Evolutionary conservation across 2,113 vertebrate genomes (phyloP).

Genomic region (Bambusicola thoracicus): DNA sequence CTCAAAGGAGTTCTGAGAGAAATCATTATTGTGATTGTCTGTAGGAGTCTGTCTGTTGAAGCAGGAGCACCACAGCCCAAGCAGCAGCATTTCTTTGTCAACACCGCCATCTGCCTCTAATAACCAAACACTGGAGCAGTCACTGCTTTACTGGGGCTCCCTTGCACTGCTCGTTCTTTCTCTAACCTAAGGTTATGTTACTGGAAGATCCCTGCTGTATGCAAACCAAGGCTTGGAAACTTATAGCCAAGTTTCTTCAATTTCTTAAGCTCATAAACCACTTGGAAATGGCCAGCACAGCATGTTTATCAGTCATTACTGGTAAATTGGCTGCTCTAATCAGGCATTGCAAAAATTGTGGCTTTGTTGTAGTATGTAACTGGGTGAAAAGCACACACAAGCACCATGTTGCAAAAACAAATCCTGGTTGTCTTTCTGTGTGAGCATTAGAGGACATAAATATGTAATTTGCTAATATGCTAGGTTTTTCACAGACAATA

Average conservation of each 20-base stretch:
- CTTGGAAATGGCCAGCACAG: background rate
- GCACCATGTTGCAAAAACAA: background rate
- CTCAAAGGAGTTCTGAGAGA: constrained; percentile 36
- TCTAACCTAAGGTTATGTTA: background rate
- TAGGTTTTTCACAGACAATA: background rate
- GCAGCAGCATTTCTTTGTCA: constrained; percentile 45
- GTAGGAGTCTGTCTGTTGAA: constrained; percentile 26
- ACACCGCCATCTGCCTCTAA: constrained; percentile 73
- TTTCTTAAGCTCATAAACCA: background rate
- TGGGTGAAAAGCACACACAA: background rate
- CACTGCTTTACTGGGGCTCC: background rate
- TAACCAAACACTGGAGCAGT: background rate
- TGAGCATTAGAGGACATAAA: background rate
- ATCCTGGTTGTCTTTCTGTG: background rate
- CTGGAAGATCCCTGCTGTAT: background rate
- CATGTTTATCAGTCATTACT: rapidly evolving
- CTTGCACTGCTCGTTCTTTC: background rate
- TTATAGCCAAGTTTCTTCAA: background rate
- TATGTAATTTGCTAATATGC: background rate
- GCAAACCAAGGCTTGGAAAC: background rate
- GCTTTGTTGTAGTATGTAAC: background rate
- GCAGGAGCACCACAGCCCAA: background rate
- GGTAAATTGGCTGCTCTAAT: background rate
- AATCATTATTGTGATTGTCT: constrained; percentile 25
- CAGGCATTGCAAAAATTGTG: background rate